Percentiles rank a stretch among this genome's conserved stretches.
Evolutionary conservation across 1,140 invertebrate species (phyloP).

Genomic region (Magallana gigas): DNA sequence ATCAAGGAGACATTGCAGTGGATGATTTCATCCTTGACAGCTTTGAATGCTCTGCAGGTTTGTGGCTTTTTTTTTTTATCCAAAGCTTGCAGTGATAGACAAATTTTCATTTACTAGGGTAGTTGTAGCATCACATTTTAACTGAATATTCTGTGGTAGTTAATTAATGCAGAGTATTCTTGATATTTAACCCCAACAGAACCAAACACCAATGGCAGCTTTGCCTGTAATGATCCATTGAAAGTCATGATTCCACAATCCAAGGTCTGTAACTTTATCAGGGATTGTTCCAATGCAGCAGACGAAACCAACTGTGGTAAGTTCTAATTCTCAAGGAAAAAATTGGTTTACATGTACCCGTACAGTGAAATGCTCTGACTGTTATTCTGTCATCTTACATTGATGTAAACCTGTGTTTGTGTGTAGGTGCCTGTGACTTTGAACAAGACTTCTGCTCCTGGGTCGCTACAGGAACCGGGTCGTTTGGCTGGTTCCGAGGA

Average conservation of each 20-base stretch:
- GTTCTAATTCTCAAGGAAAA: neutral
- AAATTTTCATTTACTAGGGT: no score
- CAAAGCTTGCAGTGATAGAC: neutral
- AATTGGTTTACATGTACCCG: neutral
- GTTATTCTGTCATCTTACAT: neutral
- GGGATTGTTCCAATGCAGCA: constrained; percentile 69
- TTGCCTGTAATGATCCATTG: constrained; percentile 57
- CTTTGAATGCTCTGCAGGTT: constrained; percentile 56
- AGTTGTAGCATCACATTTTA: no score
- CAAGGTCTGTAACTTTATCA: constrained; percentile 72
- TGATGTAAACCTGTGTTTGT: no score
- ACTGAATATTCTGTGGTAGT: no score
- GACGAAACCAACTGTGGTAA: constrained; percentile 73
- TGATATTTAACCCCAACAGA: constrained; percentile 13
- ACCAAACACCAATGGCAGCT: constrained; percentile 54
- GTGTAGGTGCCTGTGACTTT: constrained; percentile 71
- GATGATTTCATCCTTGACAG: constrained; percentile 70
- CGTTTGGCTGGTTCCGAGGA: constrained; percentile 69
- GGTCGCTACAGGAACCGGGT: constrained; percentile 57
- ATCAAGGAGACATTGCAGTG: constrained; percentile 73
- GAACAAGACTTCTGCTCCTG: constrained; percentile 74
- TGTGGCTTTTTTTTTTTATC: constrained; percentile 9
- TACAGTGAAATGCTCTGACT: neutral
- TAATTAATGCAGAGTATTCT: no score
- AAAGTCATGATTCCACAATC: constrained; percentile 57